phyloP scores from a whole-genome alignment of 2,113 vertebrate genomes.

The Oncorhynchus masou region DNA sequence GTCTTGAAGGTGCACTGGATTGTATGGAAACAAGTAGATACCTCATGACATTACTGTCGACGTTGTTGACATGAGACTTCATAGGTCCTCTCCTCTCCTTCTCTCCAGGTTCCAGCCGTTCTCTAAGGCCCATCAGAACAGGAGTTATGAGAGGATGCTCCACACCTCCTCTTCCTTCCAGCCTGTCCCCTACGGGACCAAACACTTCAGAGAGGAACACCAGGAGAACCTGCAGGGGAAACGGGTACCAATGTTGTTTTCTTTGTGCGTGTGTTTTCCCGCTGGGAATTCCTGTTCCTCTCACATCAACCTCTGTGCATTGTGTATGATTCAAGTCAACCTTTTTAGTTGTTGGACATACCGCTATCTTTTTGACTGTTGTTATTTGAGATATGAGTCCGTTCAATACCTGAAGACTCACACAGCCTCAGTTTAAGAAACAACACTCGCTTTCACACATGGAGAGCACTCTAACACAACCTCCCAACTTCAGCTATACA shows the following conservation, averaged over 20 bases:
- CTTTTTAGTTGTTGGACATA: too few species aligned
- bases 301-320: too few species aligned
- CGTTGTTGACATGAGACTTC: neutral
- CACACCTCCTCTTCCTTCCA: conserved; percentile 66
- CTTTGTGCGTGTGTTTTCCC: neutral
- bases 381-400: neutral
- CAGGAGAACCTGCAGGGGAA: conserved; percentile 23
- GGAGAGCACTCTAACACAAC: conserved; percentile 38
- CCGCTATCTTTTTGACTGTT: neutral
- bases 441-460: neutral
- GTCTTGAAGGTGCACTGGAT: too few species aligned
- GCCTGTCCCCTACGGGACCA: conserved; percentile 54
- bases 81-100: conserved; percentile 6
- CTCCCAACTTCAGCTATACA: conserved; percentile 68
- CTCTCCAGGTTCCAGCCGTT: conserved; percentile 78
- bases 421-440: conserved; percentile 6
- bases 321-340: too few species aligned
- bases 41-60: too few species aligned
- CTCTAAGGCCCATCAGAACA: conserved; percentile 66
- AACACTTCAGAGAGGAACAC: conserved; percentile 74
- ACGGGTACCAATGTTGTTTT: neutral
- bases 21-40: too few species aligned
- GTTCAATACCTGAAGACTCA: neutral
- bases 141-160: conserved; percentile 66
- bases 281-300: too few species aligned